Conservation (phyloP, 2,888 invertebrate genomes). For the Hirtodrosophila cameraria region DNA sequence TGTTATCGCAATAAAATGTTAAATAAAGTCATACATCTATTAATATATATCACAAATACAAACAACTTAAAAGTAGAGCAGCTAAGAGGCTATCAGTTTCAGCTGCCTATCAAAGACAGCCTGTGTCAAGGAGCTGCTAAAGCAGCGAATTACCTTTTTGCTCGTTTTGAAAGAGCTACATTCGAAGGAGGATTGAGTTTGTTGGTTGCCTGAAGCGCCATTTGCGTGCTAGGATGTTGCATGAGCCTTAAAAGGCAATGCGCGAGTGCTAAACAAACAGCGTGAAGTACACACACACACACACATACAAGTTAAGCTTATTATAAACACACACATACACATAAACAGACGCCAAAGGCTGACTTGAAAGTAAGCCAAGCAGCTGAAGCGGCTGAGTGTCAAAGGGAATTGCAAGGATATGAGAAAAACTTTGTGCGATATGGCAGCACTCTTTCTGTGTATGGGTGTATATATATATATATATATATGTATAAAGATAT, state of each 20-base stretch:
- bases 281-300: constrained; percentile 12
- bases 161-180: constrained; percentile 7
- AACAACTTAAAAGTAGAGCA: background rate
- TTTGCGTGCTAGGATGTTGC: constrained; percentile 54
- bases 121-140: background rate
- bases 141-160: constrained; percentile 16
- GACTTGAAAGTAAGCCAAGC: constrained; percentile 58
- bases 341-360: constrained; percentile 46
- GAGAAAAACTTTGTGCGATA: constrained; percentile 29
- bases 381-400: constrained; percentile 6
- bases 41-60: constrained; percentile 3
- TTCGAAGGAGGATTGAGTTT: constrained; percentile 41
- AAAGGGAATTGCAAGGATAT: constrained; percentile 32
- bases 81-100: constrained; percentile 28
- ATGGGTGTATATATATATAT: too few species aligned
- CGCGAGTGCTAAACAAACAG: constrained; percentile 61
- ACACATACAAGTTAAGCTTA: constrained; percentile 53
- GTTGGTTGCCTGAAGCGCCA: constrained; percentile 26
- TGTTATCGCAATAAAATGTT: too few species aligned
- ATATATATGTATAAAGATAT: background rate
- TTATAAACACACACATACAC: constrained; percentile 41
- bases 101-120: constrained; percentile 6
- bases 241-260: constrained; percentile 43
- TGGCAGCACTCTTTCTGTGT: background rate
- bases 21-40: background rate